Conservation (phyloP, 37 sponge, comb jelly and placozoan genomes). For the Agelas oroides region DNA sequence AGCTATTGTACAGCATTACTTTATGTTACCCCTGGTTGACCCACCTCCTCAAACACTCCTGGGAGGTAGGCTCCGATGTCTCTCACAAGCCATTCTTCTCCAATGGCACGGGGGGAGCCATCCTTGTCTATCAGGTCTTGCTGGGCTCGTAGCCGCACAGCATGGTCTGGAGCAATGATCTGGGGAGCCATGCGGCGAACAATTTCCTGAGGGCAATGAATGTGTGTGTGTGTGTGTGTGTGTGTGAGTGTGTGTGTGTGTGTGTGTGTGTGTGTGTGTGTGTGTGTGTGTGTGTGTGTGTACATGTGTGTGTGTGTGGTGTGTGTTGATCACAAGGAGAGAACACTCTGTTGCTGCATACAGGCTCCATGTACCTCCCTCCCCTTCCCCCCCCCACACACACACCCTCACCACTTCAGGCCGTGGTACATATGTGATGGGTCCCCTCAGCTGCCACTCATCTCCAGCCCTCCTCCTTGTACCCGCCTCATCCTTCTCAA, state of each 20-base stretch:
- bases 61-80: conserved; percentile 89
- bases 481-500: conserved; percentile 66
- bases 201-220: conserved; percentile 47
- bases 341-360: no score
- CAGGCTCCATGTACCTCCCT: not conserved
- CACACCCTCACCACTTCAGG: conserved; percentile 74
- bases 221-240: not conserved
- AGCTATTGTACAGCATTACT: no score
- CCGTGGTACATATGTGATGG: conserved; percentile 79
- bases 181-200: conserved; percentile 49
- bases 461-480: conserved; percentile 61
- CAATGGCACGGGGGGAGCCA: conserved; percentile 69
- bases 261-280: not conserved
- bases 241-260: no score
- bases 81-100: conserved; percentile 94
- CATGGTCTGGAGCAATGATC: conserved; percentile 75
- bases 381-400: not conserved
- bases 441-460: conserved; percentile 91
- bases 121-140: conserved; percentile 66
- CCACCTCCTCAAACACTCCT: conserved; percentile 85
- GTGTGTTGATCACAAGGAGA: no score
- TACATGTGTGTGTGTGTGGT: no score
- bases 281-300: not conserved
- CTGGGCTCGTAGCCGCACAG: conserved; percentile 75
- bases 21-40: no score